Evolutionary conservation across 2,113 vertebrate species (phyloP), one percentile per base, ranked within the genome.

Genomic region (Arothron firmamentum): DNA sequence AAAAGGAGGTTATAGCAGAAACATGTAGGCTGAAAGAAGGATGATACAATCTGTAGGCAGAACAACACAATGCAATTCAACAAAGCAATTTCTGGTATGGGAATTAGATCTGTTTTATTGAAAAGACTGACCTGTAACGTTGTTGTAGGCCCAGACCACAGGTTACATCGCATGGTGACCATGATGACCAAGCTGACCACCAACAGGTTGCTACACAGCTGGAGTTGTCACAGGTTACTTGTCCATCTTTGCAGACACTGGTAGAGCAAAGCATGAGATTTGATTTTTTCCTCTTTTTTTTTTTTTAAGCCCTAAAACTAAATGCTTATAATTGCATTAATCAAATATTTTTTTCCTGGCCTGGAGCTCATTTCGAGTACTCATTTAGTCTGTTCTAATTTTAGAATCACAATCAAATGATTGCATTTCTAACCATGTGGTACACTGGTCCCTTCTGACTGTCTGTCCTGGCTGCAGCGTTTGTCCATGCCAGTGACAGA

Each of bases 131-230:
- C 94, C 95, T 93, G 90, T 92, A 95, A 41, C 94, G 89, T 25
- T 92, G 89, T 74, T 91, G 90, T 12, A 91, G 53, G 13, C 93
- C 93, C 0, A 77, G 55, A 15, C 94, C 92, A 55, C 94, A 96
- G 55, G 82, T 87, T 10, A 74, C 90, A 59, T 92, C 90, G 47
- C 95, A 97, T 0, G 83, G 88, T 0, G 92, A 88, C 94, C 95
- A 96, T 0, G 91, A 89, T 0, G 94, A 92, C 95, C 94, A 97
- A 15, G 90, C 79, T 0, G 95, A 96, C 94, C 94, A 97, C 38
- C 88, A 82, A n/a, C 94, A 97, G 71, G 58, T n/a, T 0, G 59
- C 34, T 0, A 83, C 74, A 43, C 94, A 96, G 52, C 31, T 65
- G 20, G 78, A 80, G 0, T 74, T 67, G 59, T 93, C 78, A n/a